Conservation (phyloP, 1,140 invertebrate genomes). For the Caenorhabditis brenneri region DNA sequence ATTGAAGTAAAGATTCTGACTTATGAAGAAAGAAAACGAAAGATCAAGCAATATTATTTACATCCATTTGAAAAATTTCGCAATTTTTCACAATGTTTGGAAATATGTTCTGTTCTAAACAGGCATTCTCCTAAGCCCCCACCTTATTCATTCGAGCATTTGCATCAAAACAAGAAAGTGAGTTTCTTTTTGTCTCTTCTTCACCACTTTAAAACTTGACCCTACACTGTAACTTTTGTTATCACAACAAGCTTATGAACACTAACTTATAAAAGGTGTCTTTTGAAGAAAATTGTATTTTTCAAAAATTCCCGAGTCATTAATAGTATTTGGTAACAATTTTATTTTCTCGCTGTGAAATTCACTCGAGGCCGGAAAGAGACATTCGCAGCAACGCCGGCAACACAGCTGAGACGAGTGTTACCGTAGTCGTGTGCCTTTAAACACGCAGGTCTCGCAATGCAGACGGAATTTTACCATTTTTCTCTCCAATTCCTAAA, state of each 20-base stretch:
- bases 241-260: too few relatives aligned
- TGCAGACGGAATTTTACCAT: background rate
- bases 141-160: background rate
- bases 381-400: background rate
- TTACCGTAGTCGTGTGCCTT: conserved; percentile 28
- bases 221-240: too few relatives aligned
- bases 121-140: background rate
- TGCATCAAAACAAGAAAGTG: background rate
- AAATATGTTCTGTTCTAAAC: background rate
- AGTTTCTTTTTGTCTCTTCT: too few relatives aligned
- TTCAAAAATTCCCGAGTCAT: too few relatives aligned
- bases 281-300: too few relatives aligned
- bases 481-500: conserved; percentile 42
- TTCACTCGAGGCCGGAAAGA: background rate
- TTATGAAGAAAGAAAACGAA: background rate
- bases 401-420: conserved; percentile 26
- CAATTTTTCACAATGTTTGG: conserved; percentile 27
- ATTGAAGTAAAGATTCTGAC: background rate
- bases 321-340: too few relatives aligned
- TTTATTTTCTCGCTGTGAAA: background rate
- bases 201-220: too few relatives aligned
- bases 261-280: too few relatives aligned
- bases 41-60: background rate
- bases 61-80: background rate
- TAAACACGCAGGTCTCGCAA: background rate